Base-by-base conservation (phyloP, 64 coral and sea anemone species). In the Montipora cactus region DNA sequence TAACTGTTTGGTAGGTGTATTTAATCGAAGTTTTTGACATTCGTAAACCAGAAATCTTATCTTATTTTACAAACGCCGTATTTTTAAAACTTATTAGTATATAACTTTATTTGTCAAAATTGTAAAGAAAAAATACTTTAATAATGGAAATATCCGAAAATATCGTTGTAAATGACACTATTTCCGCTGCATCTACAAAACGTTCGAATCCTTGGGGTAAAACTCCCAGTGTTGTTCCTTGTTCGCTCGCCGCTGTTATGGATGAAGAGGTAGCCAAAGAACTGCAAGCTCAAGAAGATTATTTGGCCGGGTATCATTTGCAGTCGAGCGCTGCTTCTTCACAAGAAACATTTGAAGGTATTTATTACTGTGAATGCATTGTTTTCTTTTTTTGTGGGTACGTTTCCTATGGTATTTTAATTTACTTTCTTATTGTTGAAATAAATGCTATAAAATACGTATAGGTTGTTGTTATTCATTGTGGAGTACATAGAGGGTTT, bases 231-330 rank as follows among this genome's bases (percentile, higher is more conserved):
- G 79, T 81, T 2, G 61, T 49, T 5, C 73, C 96, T 4, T 95
- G 89, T 87, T 94, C 94, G 16, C 19, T 94, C 0, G 77, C 89
- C 64, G 83, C 98, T 12, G 98, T 99, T 6, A 99, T 99, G 79
- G 98, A 99, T 14, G 98, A 99, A 92, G 95, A 99, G 78, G 59
- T 99, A 10, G 98, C 98, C 1, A 94, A 93, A 52, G 95, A 99
- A 76, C 79, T 99, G 61, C 95, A 96, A 62, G 75, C 76, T 25
- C 76, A 96, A 57, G 98, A 99, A 87, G 90, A 98, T 47, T 81
- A 59, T 74, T 22, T 80, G 50, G 68, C 69, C 1, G 76, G 57
- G 4, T 79, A 79, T 68, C 74, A 90, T 67, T 44, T 80, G 20
- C 74, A 80, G 23, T 8, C 13, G 37, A 44, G 47, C 70, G 22